Base-by-base conservation (phyloP, 1,140 invertebrate species). In the Cherax destructor region DNA sequence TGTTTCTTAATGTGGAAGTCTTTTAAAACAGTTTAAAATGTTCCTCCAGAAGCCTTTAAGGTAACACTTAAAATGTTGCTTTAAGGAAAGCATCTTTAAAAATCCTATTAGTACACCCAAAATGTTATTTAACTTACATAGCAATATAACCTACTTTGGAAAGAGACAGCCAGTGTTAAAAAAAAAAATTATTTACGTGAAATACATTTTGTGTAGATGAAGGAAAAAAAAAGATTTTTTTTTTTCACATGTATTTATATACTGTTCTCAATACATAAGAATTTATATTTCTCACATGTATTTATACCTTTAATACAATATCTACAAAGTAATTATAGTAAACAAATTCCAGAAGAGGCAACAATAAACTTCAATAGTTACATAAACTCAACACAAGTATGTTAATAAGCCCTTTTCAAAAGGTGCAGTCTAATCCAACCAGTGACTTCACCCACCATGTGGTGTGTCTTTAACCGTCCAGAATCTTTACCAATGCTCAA, bases 241-340 rank as follows among this genome's bases (percentile, higher is more conserved):
- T 65, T 65, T 65, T 21, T 65, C 61, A 65, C 61, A 65, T 65
- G 5, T 65, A 65, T 21, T 59, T 59, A 59, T 16, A 59, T 59
- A 41, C 30, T 56, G 3, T 56, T 18, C 5, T 65, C 18, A 18
- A 21, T 65, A 65, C 61, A 65, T 65, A 49, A 21, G 41, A 56
- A 56, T 52, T 81, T 49, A 61, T 65, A 69, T 69, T 84, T 16
- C 24, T 85, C 69, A 85, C 83, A 85, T 74, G 41, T 85, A 85
- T 85, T 81, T 72, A 85, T 74, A 85, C 61, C 74, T 85, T 85
- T n/a, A 85, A 74, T 85, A 85, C 65, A 85, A 85, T 85, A 85
- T 85, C 83, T 74, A 85, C 69, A 85, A 85, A 85, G 65, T 85
- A 49, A 85, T 84, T n/a, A 84, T 56, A 56, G n/a, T 85, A 85